Conservation (phyloP, 2,797 vertebrate genomes). For the Cirrhinus mrigala region DNA sequence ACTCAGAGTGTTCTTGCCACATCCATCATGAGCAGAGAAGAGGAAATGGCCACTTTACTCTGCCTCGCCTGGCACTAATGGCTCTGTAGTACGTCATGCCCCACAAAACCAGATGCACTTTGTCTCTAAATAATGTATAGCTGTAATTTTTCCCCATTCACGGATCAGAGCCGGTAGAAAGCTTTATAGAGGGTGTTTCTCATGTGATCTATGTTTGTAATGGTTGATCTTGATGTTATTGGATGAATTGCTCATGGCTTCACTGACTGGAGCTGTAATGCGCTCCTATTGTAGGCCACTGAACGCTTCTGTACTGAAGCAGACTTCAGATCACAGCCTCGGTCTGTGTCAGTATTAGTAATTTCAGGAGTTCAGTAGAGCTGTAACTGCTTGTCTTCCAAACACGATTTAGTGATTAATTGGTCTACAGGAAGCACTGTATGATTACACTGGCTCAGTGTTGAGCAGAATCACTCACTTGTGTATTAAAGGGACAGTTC, state of each 20-base stretch:
- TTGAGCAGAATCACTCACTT: too few relatives aligned
- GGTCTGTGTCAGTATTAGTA: background rate
- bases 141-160: constrained; percentile 48
- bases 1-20: constrained; percentile 56
- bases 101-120: constrained; percentile 66
- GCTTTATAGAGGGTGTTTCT: constrained; percentile 19
- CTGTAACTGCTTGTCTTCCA: background rate
- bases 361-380: background rate
- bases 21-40: constrained; percentile 28
- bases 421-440: background rate
- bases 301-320: background rate
- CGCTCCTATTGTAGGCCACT: background rate
- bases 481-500: background rate
- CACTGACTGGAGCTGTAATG: background rate
- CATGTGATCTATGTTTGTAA: background rate
- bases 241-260: background rate
- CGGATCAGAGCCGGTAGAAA: too few relatives aligned
- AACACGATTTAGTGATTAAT: background rate
- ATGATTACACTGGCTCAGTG: too few relatives aligned
- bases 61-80: constrained; percentile 47
- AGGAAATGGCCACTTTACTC: constrained; percentile 44
- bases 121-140: constrained; percentile 73
- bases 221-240: background rate
- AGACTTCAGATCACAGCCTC: background rate
- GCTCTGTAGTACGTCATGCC: constrained; percentile 65